phyloP scores from a whole-genome alignment of 1,140 invertebrate genomes.

The Pseudomyrmex sp. region DNA sequence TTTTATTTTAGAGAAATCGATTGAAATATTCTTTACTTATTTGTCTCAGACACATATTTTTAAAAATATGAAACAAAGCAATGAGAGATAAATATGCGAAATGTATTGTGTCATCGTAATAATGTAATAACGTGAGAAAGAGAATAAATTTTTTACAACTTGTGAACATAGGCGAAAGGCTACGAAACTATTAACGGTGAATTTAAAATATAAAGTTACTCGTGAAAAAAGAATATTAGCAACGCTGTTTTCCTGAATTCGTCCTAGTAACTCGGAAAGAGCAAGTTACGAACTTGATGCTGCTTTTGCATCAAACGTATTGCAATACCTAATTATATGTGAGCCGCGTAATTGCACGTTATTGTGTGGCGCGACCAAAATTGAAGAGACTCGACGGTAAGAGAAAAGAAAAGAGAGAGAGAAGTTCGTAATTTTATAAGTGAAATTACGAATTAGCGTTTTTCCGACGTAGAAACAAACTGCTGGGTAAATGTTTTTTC shows the following conservation, averaged over 20 bases:
- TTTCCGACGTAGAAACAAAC: slow-evolving; percentile 19
- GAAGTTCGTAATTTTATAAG: neutral
- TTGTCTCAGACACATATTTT: neutral
- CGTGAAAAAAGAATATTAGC: slow-evolving; percentile 42
- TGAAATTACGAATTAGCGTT: slow-evolving; percentile 34
- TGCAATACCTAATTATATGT: slow-evolving; percentile 39
- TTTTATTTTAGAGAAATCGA: neutral
- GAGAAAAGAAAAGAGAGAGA: neutral
- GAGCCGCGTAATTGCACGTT: slow-evolving; percentile 56
- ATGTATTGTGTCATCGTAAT: neutral
- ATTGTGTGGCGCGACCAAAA: slow-evolving; percentile 39
- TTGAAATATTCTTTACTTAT: neutral
- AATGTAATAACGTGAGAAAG: neutral
- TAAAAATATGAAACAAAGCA: neutral
- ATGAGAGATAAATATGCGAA: neutral
- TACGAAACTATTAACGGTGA: neutral
- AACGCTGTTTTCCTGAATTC: slow-evolving; percentile 14
- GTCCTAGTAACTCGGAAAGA: slow-evolving; percentile 33
- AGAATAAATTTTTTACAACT: slow-evolving; percentile 30
- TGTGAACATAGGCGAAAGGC: neutral
- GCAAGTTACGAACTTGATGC: slow-evolving; percentile 27
- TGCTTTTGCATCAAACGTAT: slow-evolving; percentile 27
- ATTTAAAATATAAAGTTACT: slow-evolving; percentile 42
- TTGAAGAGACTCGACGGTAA: neutral
- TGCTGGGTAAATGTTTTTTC: neutral